These are phyloP conservation scores for Limnothrissa miodon DNA, from an alignment of 2,113 vertebrate genomes.

Conservation along the genomic window DNA sequence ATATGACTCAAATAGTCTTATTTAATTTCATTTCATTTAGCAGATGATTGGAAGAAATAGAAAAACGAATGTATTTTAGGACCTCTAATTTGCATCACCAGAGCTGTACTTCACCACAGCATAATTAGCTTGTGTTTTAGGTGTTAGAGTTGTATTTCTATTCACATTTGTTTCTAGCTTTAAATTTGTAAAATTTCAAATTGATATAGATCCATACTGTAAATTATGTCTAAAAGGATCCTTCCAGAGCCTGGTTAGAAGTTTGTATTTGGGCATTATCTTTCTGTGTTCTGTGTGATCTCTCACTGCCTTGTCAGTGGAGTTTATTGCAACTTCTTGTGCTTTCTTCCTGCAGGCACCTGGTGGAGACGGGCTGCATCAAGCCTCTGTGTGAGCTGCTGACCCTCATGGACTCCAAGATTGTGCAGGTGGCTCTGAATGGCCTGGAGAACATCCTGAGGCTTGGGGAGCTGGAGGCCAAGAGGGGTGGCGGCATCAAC, in stretches of 20 bases:
- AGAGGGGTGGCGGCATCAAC: conserved; percentile 90
- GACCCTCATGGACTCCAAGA: conserved; percentile 97
- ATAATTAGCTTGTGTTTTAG: not conserved
- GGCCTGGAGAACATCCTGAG: conserved; percentile 95
- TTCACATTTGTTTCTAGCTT: no score
- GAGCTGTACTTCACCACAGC: not conserved
- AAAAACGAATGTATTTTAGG: not conserved
- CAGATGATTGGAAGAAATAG: not conserved
- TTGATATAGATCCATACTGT: no score
- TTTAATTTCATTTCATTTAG: not conserved
- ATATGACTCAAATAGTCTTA: not conserved
- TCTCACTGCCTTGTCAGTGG: not conserved
- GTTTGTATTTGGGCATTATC: no score
- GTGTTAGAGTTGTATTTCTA: no score
- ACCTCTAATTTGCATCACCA: not conserved
- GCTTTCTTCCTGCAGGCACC: conserved; percentile 74
- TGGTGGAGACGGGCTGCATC: conserved; percentile 94
- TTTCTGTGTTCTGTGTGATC: no score
- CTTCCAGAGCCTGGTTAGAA: no score
- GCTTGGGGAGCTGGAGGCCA: conserved; percentile 93
- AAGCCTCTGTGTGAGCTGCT: conserved; percentile 97
- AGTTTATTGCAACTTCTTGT: conserved; percentile 8
- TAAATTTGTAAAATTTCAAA: no score
- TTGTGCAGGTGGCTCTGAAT: conserved; percentile 94
- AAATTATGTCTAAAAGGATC: not conserved